A percentile compares a stretch with the other conserved stretches of the same genome.
phyloP scores from a whole-genome alignment of 1,140 invertebrate species.

The Caerostris darwini region DNA sequence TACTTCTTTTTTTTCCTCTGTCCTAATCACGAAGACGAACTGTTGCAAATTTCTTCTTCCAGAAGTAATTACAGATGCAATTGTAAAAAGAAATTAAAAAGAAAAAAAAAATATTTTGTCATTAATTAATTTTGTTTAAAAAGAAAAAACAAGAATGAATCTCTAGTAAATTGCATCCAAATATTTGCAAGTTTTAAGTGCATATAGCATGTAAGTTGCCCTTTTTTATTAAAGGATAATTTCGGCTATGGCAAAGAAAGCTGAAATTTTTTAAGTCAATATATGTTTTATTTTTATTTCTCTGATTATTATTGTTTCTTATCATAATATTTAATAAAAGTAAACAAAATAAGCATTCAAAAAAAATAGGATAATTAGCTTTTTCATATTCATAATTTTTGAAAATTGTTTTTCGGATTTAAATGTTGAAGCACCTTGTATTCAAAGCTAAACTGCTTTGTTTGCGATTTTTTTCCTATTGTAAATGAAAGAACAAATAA shows the following conservation, averaged over 20 bases:
- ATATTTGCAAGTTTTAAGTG: background rate
- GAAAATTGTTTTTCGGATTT: too few species aligned
- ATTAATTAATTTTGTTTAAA: slow-evolving; percentile 17
- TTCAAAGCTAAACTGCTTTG: too few species aligned
- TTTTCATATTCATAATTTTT: too few species aligned
- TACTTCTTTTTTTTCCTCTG: background rate
- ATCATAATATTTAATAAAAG: too few species aligned
- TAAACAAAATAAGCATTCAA: too few species aligned
- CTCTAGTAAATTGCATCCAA: background rate
- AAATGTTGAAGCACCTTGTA: too few species aligned
- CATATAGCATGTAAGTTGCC: background rate
- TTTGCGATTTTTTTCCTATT: too few species aligned
- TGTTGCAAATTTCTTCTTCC: slow-evolving; percentile 10
- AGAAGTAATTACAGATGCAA: slow-evolving; percentile 22
- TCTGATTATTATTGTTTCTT: too few species aligned
- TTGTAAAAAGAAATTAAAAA: background rate
- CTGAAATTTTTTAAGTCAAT: too few species aligned
- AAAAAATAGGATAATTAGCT: too few species aligned
- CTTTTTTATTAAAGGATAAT: background rate
- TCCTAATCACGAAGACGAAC: background rate
- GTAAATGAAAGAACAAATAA: too few species aligned
- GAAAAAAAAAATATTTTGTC: background rate
- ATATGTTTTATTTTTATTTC: too few species aligned
- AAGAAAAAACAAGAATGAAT: background rate
- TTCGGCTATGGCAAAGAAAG: background rate